A percentile compares a stretch with the other conserved stretches of the same genome.
Conservation (phyloP, 1,140 invertebrate genomes). For the Monomorium pharaonis region DNA sequence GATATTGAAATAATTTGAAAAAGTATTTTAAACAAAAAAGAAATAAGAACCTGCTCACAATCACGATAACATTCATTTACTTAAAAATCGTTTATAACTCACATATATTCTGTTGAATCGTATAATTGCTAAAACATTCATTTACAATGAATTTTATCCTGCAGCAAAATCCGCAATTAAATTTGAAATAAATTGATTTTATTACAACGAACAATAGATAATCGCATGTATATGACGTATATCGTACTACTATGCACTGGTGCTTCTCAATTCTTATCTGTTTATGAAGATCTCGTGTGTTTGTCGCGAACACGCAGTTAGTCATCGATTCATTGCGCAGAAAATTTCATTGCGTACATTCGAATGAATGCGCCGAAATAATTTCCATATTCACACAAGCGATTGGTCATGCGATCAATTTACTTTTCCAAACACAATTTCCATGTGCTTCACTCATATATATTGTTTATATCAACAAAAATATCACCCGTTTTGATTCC, state of each 20-base stretch:
- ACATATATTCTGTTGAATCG: slow-evolving; percentile 11
- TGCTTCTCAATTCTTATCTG: slow-evolving; percentile 38
- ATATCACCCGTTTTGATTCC: neutral
- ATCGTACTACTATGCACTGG: neutral
- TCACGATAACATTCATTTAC: slow-evolving; percentile 44
- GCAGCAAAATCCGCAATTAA: slow-evolving; percentile 41
- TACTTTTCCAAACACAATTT: slow-evolving; percentile 15
- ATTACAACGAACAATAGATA: slow-evolving; percentile 28
- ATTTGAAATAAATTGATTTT: slow-evolving; percentile 46
- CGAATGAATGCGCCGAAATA: neutral
- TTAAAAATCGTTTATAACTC: slow-evolving; percentile 30
- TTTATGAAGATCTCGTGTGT: slow-evolving; percentile 29
- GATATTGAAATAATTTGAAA: slow-evolving; percentile 43
- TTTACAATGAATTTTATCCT: slow-evolving; percentile 30
- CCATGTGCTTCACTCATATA: slow-evolving; percentile 22
- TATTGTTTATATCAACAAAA: slow-evolving; percentile 25
- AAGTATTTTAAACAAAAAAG: slow-evolving; percentile 28
- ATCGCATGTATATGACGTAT: neutral
- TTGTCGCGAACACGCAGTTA: neutral
- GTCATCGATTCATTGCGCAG: slow-evolving; percentile 43
- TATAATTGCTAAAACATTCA: slow-evolving; percentile 55
- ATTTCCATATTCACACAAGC: slow-evolving; percentile 52
- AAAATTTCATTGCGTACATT: slow-evolving; percentile 46
- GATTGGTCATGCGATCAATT: slow-evolving; percentile 4
- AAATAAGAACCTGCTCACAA: neutral